Base-by-base conservation (phyloP, 1,140 invertebrate genomes). In the Oscheius sp. region DNA sequence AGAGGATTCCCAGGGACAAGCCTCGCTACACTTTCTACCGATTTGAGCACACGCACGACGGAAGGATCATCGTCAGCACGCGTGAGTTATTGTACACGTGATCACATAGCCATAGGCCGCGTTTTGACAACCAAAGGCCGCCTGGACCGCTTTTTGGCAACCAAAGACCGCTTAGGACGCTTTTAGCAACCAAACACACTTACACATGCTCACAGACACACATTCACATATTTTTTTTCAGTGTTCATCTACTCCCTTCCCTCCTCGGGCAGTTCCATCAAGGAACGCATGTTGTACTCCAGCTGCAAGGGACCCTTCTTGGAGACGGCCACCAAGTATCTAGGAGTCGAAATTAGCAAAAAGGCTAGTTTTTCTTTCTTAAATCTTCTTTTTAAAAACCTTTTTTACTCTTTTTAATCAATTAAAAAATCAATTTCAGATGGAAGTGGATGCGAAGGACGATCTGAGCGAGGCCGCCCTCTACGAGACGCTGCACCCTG, bases 241-340 rank as follows among this genome's bases (percentile, higher is more conserved):
- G 81, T 83, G 35, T 83, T 83, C 74, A 81, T 83, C 65, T 83
- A 83, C 61, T 82, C 82, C 13, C 69, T 83, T 26, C 81, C 81
- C 4, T 81, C 82, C 7, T 84, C 82, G 23, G 77, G 68, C 13
- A 72, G 78, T 32, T 82, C 81, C n/a, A 84, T 83, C 68, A 83
- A 83, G 65, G 81, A 83, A 59, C 58, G 78, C 29, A 83, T 83
- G 81, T 78, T 83, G 4, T 83, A 79, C 68, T 84, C 82, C 1
- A 76, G 72, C 58, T 83, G 81, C 72, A 83, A 83, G 52, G 80
- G 79, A 0, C 79, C 82, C 32, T 79, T 83, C 59, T 64, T 83
- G 10, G 59, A 71, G 31, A 76, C 84, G 63, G 76, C 81, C 65
- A 58, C 76, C 26, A 72, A 75, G 0, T 65, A 74, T 42, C 79